Conservation (phyloP, 1,140 invertebrate genomes). For the Lineus longissimus region DNA sequence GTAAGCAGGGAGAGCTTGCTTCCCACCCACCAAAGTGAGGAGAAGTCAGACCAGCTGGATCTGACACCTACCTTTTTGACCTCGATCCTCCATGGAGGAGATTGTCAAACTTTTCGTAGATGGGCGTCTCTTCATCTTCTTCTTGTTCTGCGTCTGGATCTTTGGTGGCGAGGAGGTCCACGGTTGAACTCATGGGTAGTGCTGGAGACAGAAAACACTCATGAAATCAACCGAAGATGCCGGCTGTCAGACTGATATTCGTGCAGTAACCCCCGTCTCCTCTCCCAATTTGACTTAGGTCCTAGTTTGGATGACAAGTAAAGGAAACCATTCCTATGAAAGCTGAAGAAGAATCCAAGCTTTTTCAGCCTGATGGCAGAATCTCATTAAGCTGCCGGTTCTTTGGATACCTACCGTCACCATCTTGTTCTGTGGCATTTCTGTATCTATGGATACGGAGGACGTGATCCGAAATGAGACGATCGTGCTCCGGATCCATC, state of each 20-base stretch:
- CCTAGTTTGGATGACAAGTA: no score
- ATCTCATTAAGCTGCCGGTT: no score
- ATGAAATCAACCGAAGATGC: background rate
- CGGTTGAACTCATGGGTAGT: constrained; percentile 72
- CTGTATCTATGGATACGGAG: constrained; percentile 94
- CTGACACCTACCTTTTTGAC: constrained; percentile 38
- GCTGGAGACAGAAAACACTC: constrained; percentile 57
- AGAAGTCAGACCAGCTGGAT: no score
- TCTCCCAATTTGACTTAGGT: no score
- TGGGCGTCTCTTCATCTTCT: constrained; percentile 58
- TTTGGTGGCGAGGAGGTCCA: constrained; percentile 77
- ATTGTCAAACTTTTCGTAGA: constrained; percentile 93
- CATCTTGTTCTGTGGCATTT: constrained; percentile 88
- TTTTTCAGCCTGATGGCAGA: no score
- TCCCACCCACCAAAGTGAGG: no score
- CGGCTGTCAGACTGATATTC: background rate
- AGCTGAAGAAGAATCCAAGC: no score
- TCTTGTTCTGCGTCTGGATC: constrained; percentile 65
- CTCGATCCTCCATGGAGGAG: constrained; percentile 71
- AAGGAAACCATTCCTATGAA: no score
- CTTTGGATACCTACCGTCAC: constrained; percentile 62
- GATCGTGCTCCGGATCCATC: constrained; percentile 82
- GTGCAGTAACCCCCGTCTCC: background rate
- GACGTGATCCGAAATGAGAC: constrained; percentile 92
- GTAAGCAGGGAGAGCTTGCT: no score